Base-by-base conservation (phyloP, 2,113 vertebrate species). In the Tachuris rubrigastra region DNA sequence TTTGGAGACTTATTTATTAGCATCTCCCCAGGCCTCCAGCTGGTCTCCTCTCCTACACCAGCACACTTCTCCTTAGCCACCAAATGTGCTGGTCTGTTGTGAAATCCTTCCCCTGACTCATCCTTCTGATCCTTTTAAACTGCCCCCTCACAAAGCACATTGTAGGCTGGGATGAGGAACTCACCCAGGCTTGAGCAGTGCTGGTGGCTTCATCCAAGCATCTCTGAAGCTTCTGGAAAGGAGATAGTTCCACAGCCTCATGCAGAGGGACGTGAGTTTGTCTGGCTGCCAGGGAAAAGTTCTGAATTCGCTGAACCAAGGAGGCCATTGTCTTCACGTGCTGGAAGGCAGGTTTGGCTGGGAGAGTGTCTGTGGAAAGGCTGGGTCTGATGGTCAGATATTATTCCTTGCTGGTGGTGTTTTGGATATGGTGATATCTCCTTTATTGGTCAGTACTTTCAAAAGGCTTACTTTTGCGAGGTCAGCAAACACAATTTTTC, bases 21-120 rank as follows among this genome's bases (percentile, higher is more conserved):
- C 35, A 73, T 35, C 19, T 83, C 21, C 27, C 31, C 16, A 15
- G 53, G 33, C 47, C 59, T 63, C 15, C 2, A 1, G 24, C 62
- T 83, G 41, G 27, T 46, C 41, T 2, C 1, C 12, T 85, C 65
- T 74, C 42, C 81, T 78, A 12, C 60, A 69, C 31, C 55, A 78
- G 25, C 35, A 30, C 3, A 13, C 50, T 89, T 56, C 71, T 82
- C 44, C 67, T 82, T 8, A 90, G 63, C 49, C 42, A 23, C 55
- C 23, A 27, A 50, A 67, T 55, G 33, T 82, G 67, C 58, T 47
- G 35, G 16, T 83, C 67, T 76, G 63, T 68, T n/a, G 5, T 80
- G 67, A 80, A 88, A 92, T 82, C 49, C 39, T 55, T 90, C 27
- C 58, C 68, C 46, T 73, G 79, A 92, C 79, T 90, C 93, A 92